Percentiles rank a stretch among this genome's conserved stretches.
Evolutionary conservation across 1,140 invertebrate species (phyloP).

Genomic region (Orussus abietinus): DNA sequence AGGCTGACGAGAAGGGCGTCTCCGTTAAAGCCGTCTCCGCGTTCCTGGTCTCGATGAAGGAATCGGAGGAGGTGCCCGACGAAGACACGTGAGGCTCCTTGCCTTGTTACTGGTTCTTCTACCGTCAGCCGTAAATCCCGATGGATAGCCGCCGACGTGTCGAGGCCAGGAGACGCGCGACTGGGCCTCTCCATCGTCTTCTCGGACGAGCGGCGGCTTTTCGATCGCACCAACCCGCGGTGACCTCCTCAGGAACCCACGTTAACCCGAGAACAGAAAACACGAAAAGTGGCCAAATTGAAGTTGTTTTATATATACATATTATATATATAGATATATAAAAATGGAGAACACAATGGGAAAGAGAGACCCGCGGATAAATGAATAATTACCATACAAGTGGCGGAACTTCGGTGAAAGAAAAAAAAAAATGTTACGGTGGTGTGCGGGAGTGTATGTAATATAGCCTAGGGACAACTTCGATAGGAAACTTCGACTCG

Average conservation of each 20-base stretch:
- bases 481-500: no score
- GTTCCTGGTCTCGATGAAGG: slow-evolving; percentile 59
- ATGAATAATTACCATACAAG: no score
- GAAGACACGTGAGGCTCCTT: no score
- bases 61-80: slow-evolving; percentile 58
- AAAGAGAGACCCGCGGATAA: no score
- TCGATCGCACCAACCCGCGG: background rate
- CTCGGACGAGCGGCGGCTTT: background rate
- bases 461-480: slow-evolving; percentile 34
- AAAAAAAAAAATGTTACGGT: slow-evolving; percentile 16
- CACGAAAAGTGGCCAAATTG: slow-evolving; percentile 31
- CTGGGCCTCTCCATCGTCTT: slow-evolving; percentile 6
- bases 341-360: slow-evolving; percentile 19
- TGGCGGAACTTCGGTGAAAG: slow-evolving; percentile 4
- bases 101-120: no score
- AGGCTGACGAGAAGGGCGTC: slow-evolving; percentile 58
- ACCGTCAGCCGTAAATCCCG: no score
- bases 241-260: no score
- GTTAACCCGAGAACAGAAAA: slow-evolving; percentile 7
- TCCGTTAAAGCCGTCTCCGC: slow-evolving; percentile 56
- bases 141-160: no score
- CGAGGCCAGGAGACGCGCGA: slow-evolving; percentile 39
- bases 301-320: slow-evolving; percentile 25
- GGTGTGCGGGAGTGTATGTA: slow-evolving; percentile 33
- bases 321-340: no score